These are phyloP conservation scores for Eristalis tenax DNA, from an alignment of 2,888 invertebrate genomes.

Conservation along the genomic window DNA sequence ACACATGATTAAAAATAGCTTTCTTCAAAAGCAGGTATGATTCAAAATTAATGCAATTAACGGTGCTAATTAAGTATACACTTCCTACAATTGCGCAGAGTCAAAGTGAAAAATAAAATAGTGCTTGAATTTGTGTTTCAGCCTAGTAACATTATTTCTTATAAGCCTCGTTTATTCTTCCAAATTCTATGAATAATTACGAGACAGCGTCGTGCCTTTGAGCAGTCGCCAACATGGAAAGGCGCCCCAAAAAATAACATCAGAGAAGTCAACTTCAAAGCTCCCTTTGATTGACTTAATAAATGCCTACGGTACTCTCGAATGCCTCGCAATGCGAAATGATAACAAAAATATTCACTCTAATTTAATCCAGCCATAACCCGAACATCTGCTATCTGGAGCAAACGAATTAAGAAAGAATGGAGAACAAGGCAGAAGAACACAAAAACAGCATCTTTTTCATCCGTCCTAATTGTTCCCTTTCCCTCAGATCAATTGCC, in stretches of 20 bases:
- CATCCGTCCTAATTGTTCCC: constrained; percentile 28
- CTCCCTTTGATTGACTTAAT: constrained; percentile 8
- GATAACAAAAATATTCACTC: constrained; percentile 8
- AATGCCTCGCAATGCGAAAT: neutral
- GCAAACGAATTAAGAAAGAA: neutral
- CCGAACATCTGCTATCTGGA: constrained; percentile 17
- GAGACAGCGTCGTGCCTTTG: neutral
- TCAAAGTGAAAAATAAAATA: neutral
- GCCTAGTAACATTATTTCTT: neutral
- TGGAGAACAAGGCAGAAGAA: neutral
- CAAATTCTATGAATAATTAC: neutral
- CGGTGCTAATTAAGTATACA: neutral
- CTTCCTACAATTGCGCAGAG: neutral
- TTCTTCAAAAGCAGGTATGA: no score
- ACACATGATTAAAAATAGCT: no score
- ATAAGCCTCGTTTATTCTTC: neutral
- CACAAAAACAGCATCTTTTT: neutral
- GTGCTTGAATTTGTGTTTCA: neutral
- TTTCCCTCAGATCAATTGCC: constrained; percentile 50
- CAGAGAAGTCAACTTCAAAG: constrained; percentile 2
- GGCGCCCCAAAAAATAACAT: neutral
- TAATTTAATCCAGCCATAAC: constrained; percentile 19
- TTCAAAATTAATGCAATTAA: no score
- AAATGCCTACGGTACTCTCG: neutral
- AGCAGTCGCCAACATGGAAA: neutral